These are phyloP conservation scores for Otis tarda DNA, from an alignment of 2,113 vertebrate species.

Conservation along the genomic window DNA sequence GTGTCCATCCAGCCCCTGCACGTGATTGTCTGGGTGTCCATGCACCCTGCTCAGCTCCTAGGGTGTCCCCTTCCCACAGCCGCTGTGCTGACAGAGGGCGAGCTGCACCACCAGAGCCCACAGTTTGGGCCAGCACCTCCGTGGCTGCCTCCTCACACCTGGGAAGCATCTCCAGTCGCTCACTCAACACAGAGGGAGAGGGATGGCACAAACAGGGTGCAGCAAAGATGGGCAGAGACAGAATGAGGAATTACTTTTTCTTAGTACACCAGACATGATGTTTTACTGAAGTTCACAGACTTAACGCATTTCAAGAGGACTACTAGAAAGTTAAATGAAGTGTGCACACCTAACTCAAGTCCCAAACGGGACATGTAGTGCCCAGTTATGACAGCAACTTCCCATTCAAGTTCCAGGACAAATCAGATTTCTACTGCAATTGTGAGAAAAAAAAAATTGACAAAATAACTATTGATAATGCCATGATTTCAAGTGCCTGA, in stretches of 20 bases:
- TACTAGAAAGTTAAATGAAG: background rate
- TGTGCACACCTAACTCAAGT: background rate
- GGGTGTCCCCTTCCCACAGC: background rate
- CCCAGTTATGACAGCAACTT: background rate
- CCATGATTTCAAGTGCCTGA: background rate
- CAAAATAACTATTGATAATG: background rate
- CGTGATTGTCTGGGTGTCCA: accelerated
- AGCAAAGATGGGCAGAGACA: background rate
- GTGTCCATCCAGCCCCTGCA: background rate
- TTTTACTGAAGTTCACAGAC: background rate
- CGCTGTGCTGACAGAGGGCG: background rate
- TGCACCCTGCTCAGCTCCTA: accelerated
- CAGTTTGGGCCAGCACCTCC: background rate
- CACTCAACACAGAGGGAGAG: background rate
- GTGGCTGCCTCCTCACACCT: accelerated
- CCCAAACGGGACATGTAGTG: background rate
- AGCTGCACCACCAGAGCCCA: background rate
- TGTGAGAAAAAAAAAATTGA: background rate
- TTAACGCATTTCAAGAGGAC: background rate
- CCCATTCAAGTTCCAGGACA: background rate
- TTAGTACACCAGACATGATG: too few relatives aligned
- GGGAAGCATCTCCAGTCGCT: background rate
- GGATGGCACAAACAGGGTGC: background rate
- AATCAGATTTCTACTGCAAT: background rate
- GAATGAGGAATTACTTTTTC: background rate